These are phyloP conservation scores for Nebria ingens DNA, from an alignment of 1,140 invertebrate species.

Conservation along the genomic window DNA sequence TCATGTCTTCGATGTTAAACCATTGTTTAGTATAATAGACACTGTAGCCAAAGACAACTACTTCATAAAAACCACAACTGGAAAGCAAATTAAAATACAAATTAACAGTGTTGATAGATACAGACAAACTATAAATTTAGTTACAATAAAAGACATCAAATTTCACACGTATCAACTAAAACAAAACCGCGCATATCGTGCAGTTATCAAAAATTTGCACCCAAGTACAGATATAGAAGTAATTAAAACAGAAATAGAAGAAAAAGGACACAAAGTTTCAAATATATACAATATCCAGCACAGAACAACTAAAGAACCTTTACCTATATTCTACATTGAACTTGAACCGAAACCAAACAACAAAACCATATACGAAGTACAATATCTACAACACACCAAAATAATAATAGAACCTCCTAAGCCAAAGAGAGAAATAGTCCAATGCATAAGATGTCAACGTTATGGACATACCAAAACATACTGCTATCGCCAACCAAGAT, in stretches of 20 bases:
- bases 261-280: constrained; percentile 17
- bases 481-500: too few relatives aligned
- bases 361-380: constrained; percentile 28
- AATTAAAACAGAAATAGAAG: constrained; percentile 15
- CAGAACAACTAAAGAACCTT: constrained; percentile 22
- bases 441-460: too few relatives aligned
- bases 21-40: too few relatives aligned
- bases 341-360: constrained; percentile 28
- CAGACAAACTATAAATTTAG: neutral
- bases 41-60: too few relatives aligned
- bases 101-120: too few relatives aligned
- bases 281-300: constrained; percentile 20
- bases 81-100: too few relatives aligned
- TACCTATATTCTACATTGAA: constrained; percentile 29
- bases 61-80: too few relatives aligned
- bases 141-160: neutral
- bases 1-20: too few relatives aligned
- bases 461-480: too few relatives aligned
- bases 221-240: constrained; percentile 14
- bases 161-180: neutral
- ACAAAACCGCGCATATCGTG: neutral
- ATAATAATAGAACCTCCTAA: too few relatives aligned
- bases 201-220: constrained; percentile 20
- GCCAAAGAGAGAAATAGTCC: too few relatives aligned
- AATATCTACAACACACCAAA: constrained; percentile 23